phyloP scores from a whole-genome alignment of 2,888 invertebrate genomes.

The Tetragnatha montana region DNA sequence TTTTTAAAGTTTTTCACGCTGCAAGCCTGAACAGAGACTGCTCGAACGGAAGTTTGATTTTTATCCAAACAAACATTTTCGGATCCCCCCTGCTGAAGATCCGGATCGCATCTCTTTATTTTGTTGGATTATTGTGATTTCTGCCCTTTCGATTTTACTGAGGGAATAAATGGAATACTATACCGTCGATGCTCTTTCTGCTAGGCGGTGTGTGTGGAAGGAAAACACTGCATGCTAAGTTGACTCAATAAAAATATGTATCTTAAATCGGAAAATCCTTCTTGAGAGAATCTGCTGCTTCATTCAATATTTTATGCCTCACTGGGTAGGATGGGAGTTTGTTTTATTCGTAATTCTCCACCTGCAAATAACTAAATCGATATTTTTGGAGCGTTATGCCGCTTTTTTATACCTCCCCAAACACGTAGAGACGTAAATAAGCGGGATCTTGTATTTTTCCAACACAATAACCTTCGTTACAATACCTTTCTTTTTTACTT shows the following conservation, averaged over 20 bases:
- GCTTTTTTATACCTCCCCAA: no score
- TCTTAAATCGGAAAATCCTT: not conserved
- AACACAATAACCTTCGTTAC: no score
- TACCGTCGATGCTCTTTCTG: not conserved
- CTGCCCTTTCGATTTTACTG: not conserved
- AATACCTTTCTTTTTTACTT: no score
- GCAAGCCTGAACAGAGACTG: slow-evolving; percentile 52
- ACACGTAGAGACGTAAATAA: no score
- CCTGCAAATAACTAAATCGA: no score
- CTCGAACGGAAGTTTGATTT: slow-evolving; percentile 38
- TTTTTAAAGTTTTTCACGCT: slow-evolving; percentile 11
- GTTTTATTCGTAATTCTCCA: no score
- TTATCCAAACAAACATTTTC: slow-evolving; percentile 56
- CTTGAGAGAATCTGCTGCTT: not conserved
- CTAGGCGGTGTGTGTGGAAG: not conserved
- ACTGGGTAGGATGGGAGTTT: not conserved
- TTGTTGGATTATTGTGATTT: not conserved
- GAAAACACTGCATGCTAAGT: not conserved
- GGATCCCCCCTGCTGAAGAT: not conserved
- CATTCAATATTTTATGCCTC: not conserved
- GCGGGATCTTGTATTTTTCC: no score
- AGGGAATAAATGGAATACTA: not conserved
- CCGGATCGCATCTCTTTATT: not conserved
- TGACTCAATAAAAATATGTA: slow-evolving; percentile 1
- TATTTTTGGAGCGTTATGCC: no score